These are phyloP conservation scores for Columba janthina DNA, from an alignment of 2,113 vertebrate genomes.

Conservation along the genomic window DNA sequence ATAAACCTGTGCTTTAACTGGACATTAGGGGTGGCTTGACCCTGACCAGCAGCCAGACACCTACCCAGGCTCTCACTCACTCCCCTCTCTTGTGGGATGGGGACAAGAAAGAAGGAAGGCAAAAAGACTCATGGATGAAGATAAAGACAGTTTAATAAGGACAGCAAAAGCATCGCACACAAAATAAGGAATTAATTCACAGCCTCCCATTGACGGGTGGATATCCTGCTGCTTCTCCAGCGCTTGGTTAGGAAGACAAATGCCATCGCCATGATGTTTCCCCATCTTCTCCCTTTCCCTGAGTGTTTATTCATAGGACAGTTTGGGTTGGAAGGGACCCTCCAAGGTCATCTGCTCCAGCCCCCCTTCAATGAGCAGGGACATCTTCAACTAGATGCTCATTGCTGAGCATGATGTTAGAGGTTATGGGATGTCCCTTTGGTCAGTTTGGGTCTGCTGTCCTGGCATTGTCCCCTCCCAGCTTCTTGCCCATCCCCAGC, in stretches of 20 bases:
- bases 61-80: not conserved
- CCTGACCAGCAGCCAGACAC: not conserved
- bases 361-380: too few species aligned
- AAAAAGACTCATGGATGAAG: not conserved
- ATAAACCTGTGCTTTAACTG: rapidly evolving
- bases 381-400: not conserved
- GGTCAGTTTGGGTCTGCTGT: not conserved
- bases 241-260: not conserved
- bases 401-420: not conserved
- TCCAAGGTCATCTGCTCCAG: too few species aligned
- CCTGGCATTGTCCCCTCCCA: not conserved
- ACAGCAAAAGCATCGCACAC: not conserved
- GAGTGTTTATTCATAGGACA: not conserved
- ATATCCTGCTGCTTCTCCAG: not conserved
- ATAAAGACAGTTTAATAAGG: not conserved
- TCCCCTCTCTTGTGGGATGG: not conserved
- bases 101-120: not conserved
- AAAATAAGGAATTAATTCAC: not conserved
- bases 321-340: too few species aligned
- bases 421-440: not conserved
- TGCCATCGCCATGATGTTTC: not conserved
- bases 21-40: not conserved
- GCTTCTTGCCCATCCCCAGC: not conserved
- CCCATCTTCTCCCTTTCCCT: not conserved
- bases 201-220: not conserved